phyloP scores from a whole-genome alignment of 2,888 invertebrate species.

The Antheraea yamamai region DNA sequence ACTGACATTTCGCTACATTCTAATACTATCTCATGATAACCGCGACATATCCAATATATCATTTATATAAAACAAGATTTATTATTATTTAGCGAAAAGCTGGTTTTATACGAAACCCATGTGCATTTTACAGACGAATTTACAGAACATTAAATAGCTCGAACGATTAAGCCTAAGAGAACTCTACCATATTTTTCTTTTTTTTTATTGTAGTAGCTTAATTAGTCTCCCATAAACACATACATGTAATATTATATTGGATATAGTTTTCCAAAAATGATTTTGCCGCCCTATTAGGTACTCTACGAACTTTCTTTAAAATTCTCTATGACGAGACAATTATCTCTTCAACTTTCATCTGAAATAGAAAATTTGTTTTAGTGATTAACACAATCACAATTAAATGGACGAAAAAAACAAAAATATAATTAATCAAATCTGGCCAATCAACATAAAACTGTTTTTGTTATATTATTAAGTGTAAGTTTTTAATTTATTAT shows the following conservation, averaged over 20 bases:
- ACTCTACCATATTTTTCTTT: conserved; percentile 67
- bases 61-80: conserved; percentile 63
- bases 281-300: conserved; percentile 75
- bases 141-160: conserved; percentile 69
- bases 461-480: no score
- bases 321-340: conserved; percentile 68
- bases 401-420: neutral
- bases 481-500: no score
- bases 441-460: no score
- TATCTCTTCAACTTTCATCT: conserved; percentile 82
- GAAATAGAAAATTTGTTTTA: conserved; percentile 39
- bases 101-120: conserved; percentile 69
- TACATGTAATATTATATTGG: conserved; percentile 69
- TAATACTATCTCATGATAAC: conserved; percentile 67
- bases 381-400: neutral
- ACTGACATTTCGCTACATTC: conserved; percentile 57
- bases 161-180: conserved; percentile 75
- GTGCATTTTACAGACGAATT: conserved; percentile 71
- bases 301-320: conserved; percentile 78
- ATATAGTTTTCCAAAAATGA: conserved; percentile 72
- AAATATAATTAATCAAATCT: neutral
- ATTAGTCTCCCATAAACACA: conserved; percentile 76
- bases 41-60: conserved; percentile 59
- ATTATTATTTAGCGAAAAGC: conserved; percentile 66
- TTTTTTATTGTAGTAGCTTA: conserved; percentile 73